Evolutionary conservation across 2,113 vertebrate species (phyloP), one percentile per base, ranked within the genome.

Genomic region (Lepus americanus): DNA sequence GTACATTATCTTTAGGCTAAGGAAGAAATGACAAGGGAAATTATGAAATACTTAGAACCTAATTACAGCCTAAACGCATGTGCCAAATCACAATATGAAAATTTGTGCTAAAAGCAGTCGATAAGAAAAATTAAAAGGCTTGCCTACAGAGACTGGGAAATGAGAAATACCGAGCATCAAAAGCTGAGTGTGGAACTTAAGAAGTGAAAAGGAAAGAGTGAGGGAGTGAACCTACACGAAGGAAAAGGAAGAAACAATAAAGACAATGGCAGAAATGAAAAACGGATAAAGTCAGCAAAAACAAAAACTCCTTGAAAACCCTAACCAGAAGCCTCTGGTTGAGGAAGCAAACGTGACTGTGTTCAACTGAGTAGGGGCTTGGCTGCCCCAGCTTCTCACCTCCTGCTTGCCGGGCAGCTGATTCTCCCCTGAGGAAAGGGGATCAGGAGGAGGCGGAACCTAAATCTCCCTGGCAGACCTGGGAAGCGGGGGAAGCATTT

Each of bases 11-110:
- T 64, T 67, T 53, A 49, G 59, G 69, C 51, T 63, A 76, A 82
- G 76, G 29, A 86, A 67, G 20, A 80, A 93, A 86, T 49, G 55
- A 55, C 55, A 55, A 55, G 55, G 55, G 55, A 55, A 55, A 55
- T 55, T 55, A 55, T 55, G 55, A 94, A 90, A 70, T 87, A 69
- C 27, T 90, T 70, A 86, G 76, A 87, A 87, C 22, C 36, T 33
- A 70, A 53, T 63, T 31, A 53, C 53, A 70, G 59, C 29, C 39
- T 72, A 53, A 77, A 87, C n/a, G n/a, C 82, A 55, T 93, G 39
- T 95, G 53, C 27, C 72, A 51, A 83, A 66, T 76, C 22, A 66
- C 49, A 69, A 12, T 77, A 84, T 87, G 25, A 74, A 87, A 44
- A 29, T 69, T 66, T 76, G 19, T 83, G 49, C 29, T 73, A 36